Evolutionary conservation across 2,888 invertebrate genomes (phyloP), one percentile per base, ranked within the genome.

Genomic region (Caenorhabditis doughertyi): DNA sequence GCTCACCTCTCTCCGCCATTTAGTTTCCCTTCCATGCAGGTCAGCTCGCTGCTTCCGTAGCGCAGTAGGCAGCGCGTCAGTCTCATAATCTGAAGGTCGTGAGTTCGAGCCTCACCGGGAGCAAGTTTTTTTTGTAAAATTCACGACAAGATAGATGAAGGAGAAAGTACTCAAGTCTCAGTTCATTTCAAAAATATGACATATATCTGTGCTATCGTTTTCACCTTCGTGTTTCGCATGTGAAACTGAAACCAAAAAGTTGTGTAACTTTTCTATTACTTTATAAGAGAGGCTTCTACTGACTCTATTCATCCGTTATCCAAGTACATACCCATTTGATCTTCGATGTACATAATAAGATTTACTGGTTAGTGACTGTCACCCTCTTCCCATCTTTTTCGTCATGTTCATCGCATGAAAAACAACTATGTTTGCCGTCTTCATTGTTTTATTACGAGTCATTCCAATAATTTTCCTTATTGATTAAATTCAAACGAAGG

Each of bases 1-100:
- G 2, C 62, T 35, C 65, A 49, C 11, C 18, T 25, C 2, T 11
- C 25, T 23, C 18, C 23, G 44, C 51, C 27, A 35, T 35, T n/a
- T 67, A 16, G 11, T 13, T 53, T 53, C 67, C 25, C n/a, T 51
- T 11, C 7, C 25, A 16, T 1, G 16, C 23, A 9, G 16, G 39
- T 25, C 13, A 9, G 2, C 1, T 25, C 67, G 62, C 71, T 55
- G 84, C 85, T 85, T 82, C 84, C 84, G 84, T 85, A 84, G 84
- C 84, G 84, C 85, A 85, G 85, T 84, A 84, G 84, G 85, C 85
- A 85, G 84, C 84, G 84, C 95, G 95, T 95, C 95, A 95, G 95
- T 95, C 95, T 95, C 95, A 95, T 95, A 95, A 95, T 95, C 95
- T 95, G 94, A 95, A 95, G 95, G 95, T 95, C 95, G 95, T 95